These are phyloP conservation scores for Pangasianodon gigas DNA, from an alignment of 2,113 vertebrate species.

Conservation along the genomic window DNA sequence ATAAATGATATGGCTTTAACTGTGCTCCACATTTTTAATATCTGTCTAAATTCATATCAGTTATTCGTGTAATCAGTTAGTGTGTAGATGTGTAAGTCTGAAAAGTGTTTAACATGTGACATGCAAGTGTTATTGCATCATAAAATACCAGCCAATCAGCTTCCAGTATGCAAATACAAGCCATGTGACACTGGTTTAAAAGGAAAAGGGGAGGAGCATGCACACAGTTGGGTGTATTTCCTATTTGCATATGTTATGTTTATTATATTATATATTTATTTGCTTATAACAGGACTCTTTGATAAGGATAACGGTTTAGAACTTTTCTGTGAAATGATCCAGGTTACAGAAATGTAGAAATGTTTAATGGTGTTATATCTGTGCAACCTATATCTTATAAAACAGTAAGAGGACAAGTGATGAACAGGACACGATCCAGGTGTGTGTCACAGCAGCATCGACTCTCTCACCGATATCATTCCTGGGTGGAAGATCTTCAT, in stretches of 20 bases:
- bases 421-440: neutral
- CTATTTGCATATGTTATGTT: neutral
- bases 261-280: neutral
- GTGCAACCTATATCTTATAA: neutral
- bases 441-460: neutral
- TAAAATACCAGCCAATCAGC: neutral
- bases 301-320: neutral
- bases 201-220: neutral
- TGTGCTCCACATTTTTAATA: too few relatives aligned
- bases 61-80: neutral
- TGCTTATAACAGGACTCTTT: neutral
- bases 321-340: neutral
- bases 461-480: slow-evolving; percentile 80
- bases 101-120: neutral
- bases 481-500: slow-evolving; percentile 85
- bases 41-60: too few relatives aligned
- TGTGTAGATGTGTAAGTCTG: neutral
- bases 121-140: neutral
- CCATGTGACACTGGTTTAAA: neutral
- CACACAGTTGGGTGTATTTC: too few relatives aligned
- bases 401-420: neutral
- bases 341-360: neutral
- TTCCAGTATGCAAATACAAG: neutral
- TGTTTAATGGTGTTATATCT: neutral
- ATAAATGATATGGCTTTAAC: too few relatives aligned